Evolutionary conservation across 1,140 invertebrate species (phyloP).

Genomic region (Schlechtendalia chinensis): DNA sequence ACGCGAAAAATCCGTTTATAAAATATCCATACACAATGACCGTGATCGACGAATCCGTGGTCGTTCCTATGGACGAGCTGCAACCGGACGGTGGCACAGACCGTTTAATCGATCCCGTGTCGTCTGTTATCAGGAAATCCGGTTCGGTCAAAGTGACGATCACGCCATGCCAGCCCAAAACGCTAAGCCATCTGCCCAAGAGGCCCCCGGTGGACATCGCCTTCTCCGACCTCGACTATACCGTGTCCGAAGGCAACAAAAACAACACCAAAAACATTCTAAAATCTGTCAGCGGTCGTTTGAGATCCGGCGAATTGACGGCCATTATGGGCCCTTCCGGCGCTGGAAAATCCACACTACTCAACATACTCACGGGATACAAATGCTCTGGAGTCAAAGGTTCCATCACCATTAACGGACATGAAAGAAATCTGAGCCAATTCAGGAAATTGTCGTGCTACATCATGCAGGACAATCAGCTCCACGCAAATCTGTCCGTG

Average conservation of each 20-base stretch:
- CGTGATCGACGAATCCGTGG: slow-evolving; percentile 32
- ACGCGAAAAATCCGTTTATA: too few species aligned
- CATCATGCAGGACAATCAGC: slow-evolving; percentile 97
- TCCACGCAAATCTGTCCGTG: slow-evolving; percentile 89
- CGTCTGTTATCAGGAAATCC: too few species aligned
- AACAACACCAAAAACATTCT: slow-evolving; percentile 79
- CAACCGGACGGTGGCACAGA: slow-evolving; percentile 8
- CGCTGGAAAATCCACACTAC: slow-evolving; percentile 85
- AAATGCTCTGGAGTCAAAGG: slow-evolving; percentile 74
- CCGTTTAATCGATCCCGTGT: too few species aligned
- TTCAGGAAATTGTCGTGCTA: slow-evolving; percentile 94
- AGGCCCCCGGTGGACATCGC: slow-evolving; percentile 85
- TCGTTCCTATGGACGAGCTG: slow-evolving; percentile 37
- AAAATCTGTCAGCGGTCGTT: slow-evolving; percentile 76
- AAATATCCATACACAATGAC: too few species aligned
- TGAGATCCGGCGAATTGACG: slow-evolving; percentile 81
- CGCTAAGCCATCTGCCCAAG: slow-evolving; percentile 77
- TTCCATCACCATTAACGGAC: slow-evolving; percentile 81
- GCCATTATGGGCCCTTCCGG: slow-evolving; percentile 95
- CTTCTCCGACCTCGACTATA: slow-evolving; percentile 80
- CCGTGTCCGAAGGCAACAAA: slow-evolving; percentile 83
- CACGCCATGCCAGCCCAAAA: slow-evolving; percentile 64
- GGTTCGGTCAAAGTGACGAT: slow-evolving; percentile 54
- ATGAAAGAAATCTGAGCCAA: slow-evolving; percentile 79
- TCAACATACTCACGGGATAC: slow-evolving; percentile 84